phyloP scores from a whole-genome alignment of 2,888 invertebrate genomes.

The Caenorhabditis uteleia region DNA sequence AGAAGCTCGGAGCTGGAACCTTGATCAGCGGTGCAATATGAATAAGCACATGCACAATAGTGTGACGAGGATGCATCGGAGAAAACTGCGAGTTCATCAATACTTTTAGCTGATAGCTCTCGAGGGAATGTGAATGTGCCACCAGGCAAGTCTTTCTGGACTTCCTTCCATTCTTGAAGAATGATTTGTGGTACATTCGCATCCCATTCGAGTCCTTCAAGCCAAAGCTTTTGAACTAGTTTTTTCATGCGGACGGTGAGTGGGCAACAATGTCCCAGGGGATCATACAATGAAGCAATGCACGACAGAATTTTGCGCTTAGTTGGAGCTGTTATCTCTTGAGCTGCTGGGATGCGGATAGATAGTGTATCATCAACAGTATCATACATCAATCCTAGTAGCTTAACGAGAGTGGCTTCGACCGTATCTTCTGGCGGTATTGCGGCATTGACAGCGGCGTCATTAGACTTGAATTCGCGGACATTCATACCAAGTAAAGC shows the following conservation, averaged over 20 bases:
- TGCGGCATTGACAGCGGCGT: too few relatives aligned
- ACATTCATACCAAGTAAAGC: background rate
- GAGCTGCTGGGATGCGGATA: background rate
- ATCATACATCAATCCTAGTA: slow-evolving; percentile 5
- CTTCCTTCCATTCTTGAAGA: background rate
- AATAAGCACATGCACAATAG: slow-evolving; percentile 9
- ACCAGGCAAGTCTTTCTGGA: too few relatives aligned
- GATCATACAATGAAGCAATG: slow-evolving; percentile 1
- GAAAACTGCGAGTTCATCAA: slow-evolving; percentile 1
- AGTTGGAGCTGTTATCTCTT: background rate
- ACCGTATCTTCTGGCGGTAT: background rate
- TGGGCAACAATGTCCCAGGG: slow-evolving; percentile 1
- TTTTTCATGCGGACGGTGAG: background rate
- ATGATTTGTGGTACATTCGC: background rate
- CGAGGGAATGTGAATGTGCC: background rate
- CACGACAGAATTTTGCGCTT: background rate
- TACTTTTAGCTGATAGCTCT: background rate
- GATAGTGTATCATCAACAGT: background rate
- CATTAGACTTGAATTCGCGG: background rate
- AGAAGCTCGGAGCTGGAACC: background rate
- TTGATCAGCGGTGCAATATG: background rate
- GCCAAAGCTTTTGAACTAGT: background rate
- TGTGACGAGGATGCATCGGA: slow-evolving; percentile 9
- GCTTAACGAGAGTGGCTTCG: background rate
- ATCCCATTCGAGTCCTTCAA: background rate